Percentiles rank a stretch among this genome's conserved stretches.
These are phyloP conservation scores for Denticeps clupeoides DNA, from an alignment of 2,797 vertebrate species.

Conservation along the genomic window DNA sequence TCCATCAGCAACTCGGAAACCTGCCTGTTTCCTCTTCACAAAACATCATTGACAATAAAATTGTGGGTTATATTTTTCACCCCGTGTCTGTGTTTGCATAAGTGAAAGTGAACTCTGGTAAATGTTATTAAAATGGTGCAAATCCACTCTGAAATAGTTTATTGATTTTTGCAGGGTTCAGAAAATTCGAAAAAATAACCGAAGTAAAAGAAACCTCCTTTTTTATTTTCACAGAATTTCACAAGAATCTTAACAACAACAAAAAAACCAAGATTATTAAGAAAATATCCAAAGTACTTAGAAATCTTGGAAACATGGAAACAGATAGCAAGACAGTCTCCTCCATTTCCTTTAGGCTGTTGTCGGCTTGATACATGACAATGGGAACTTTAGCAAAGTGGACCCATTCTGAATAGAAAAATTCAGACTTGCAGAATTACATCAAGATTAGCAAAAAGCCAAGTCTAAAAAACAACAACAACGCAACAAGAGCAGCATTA, in stretches of 20 bases:
- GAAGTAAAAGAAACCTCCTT: slow-evolving; percentile 30
- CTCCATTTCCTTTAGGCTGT: slow-evolving; percentile 30
- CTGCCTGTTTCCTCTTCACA: slow-evolving; percentile 44
- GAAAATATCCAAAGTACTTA: slow-evolving; percentile 51
- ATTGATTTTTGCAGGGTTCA: slow-evolving; percentile 34
- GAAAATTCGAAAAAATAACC: slow-evolving; percentile 24
- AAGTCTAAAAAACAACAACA: slow-evolving; percentile 40
- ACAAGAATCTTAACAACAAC: slow-evolving; percentile 42
- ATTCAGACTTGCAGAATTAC: slow-evolving; percentile 49
- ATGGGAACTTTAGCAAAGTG: slow-evolving; percentile 51
- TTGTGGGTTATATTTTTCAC: slow-evolving; percentile 79
- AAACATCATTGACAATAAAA: slow-evolving; percentile 79
- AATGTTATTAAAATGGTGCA: slow-evolving; percentile 12
- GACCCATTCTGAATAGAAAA: slow-evolving; percentile 62
- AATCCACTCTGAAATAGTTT: slow-evolving; percentile 22
- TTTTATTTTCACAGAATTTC: slow-evolving; percentile 43
- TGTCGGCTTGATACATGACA: too few species aligned
- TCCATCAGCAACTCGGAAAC: slow-evolving; percentile 41
- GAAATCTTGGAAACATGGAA: slow-evolving; percentile 47
- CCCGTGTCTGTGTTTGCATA: slow-evolving; percentile 23
- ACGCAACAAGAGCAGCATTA: slow-evolving; percentile 34
- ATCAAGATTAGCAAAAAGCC: slow-evolving; percentile 41
- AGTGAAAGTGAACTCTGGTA: slow-evolving; percentile 1
- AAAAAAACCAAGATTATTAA: slow-evolving; percentile 42
- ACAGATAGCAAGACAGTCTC: slow-evolving; percentile 40